A percentile compares a stretch with the other conserved stretches of the same genome.
phyloP scores from a whole-genome alignment of 2,888 invertebrate species.

The Platynereis dumerilii region DNA sequence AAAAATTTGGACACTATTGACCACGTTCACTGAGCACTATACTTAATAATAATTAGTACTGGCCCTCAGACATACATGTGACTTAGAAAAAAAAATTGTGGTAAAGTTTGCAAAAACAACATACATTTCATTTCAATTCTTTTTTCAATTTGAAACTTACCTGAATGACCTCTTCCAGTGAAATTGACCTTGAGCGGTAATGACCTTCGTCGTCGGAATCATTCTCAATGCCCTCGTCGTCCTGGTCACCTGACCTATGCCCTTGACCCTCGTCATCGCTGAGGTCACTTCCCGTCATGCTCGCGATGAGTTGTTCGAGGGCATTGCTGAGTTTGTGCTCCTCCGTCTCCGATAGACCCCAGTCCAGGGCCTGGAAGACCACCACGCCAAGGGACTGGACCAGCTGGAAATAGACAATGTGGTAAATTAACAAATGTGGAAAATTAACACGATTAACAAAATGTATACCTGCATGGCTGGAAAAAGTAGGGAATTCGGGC shows the following conservation, averaged over 20 bases:
- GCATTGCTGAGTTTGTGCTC: slow-evolving; percentile 86
- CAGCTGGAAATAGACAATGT: slow-evolving; percentile 48
- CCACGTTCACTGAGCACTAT: no score
- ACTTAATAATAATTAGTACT: no score
- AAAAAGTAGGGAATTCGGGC: no score
- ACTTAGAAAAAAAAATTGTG: no score
- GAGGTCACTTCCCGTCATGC: slow-evolving; percentile 77
- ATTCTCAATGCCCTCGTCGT: slow-evolving; percentile 34
- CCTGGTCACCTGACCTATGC: slow-evolving; percentile 12
- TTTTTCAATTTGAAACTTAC: slow-evolving; percentile 3
- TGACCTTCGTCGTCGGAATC: slow-evolving; percentile 67
- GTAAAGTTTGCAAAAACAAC: no score
- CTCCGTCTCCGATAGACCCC: slow-evolving; percentile 83
- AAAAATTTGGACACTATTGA: no score
- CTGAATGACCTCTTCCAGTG: slow-evolving; percentile 19
- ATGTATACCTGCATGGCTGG: no score
- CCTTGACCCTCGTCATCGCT: slow-evolving; percentile 73
- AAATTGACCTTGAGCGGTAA: slow-evolving; percentile 71
- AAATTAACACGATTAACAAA: no score
- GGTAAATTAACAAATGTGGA: no score
- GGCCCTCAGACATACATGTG: no score
- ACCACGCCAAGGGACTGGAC: slow-evolving; percentile 73
- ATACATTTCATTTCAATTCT: slow-evolving; percentile 1
- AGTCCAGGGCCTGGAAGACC: slow-evolving; percentile 89
- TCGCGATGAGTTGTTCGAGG: slow-evolving; percentile 83